Evolutionary conservation across 2,113 vertebrate species (phyloP), one percentile per base, ranked within the genome.

Genomic region (Menura novaehollandiae): DNA sequence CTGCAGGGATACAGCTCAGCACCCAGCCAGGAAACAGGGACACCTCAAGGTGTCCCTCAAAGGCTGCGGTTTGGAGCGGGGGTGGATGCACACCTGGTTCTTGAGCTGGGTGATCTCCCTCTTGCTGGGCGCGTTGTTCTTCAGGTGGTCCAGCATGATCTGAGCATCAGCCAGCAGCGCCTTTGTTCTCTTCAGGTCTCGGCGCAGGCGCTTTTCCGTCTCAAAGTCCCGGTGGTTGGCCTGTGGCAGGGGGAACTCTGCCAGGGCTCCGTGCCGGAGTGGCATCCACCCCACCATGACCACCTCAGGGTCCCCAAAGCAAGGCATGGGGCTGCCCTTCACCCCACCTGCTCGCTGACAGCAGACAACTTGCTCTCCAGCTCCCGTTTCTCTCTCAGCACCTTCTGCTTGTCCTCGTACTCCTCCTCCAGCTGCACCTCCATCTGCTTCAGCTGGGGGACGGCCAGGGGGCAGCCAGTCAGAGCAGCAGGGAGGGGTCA

Each of bases 71-170:
- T 39, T 55, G 30, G 22, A 13, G 17, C n/a, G 46, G 28, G 33
- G 41, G 55, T 63, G 18, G 37, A 37, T 67, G 53, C 69, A 27
- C 89, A 99, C 99, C 99, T 99, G 99, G 95, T 99, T 99, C 95
- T 99, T 99, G 69, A 99, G 98, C 97, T 99, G 99, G 6, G 99
- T 98, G 1, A 99, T 99, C 97, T 99, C 99, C 95, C 99, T 98
- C 97, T 99, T 99, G 98, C 99, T 99, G 85, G 99, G 99, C 0
- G 99, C 99, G 0, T 99, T 99, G 98, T 99, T 99, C 97, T 99
- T 99, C 78, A 99, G 98, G 98, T 99, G 99, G 96, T 99, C 99
- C 97, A 99, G 97, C 99, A 99, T 99, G 97, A 99, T 99, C 97
- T 99, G 99, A 1, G 99, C 99, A 1, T 99, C 99, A 0, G 99